phyloP scores from a whole-genome alignment of 2,888 invertebrate species.

The Eupithecia abbreviata region DNA sequence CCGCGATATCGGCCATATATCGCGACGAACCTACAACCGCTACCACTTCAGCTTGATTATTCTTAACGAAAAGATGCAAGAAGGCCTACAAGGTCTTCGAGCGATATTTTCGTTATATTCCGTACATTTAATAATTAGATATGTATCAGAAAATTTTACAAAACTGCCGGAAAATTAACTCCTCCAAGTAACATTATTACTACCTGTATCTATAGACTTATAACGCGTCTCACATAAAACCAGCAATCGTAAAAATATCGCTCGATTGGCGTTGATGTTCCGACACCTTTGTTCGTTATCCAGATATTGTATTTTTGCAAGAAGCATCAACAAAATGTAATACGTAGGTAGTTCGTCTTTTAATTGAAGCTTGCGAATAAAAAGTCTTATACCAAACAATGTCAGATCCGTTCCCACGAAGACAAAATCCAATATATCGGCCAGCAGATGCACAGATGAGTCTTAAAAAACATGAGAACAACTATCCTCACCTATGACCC shows the following conservation, averaged over 20 bases:
- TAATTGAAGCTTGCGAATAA: background rate
- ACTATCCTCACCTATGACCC: slow-evolving; percentile 81
- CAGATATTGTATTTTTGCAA: background rate
- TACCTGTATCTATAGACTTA: no score
- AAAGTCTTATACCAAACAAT: background rate
- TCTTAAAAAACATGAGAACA: slow-evolving; percentile 79
- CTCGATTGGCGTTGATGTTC: background rate
- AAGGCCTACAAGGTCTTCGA: no score
- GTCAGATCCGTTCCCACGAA: slow-evolving; percentile 25
- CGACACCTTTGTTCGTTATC: background rate
- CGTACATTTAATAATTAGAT: no score
- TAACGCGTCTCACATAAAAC: background rate
- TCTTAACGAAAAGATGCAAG: no score
- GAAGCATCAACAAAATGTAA: background rate
- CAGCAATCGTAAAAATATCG: background rate
- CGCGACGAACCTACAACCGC: no score
- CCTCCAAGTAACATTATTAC: background rate
- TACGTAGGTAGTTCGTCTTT: background rate
- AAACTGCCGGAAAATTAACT: background rate
- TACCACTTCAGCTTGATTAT: no score
- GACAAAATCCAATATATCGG: slow-evolving; percentile 47
- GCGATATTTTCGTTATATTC: no score
- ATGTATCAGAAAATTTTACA: background rate
- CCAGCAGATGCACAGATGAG: slow-evolving; percentile 71
- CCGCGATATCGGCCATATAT: no score